Evolutionary conservation across 2,797 vertebrate genomes (phyloP), one percentile per base, ranked within the genome.

Genomic region (Caiman crocodilus): DNA sequence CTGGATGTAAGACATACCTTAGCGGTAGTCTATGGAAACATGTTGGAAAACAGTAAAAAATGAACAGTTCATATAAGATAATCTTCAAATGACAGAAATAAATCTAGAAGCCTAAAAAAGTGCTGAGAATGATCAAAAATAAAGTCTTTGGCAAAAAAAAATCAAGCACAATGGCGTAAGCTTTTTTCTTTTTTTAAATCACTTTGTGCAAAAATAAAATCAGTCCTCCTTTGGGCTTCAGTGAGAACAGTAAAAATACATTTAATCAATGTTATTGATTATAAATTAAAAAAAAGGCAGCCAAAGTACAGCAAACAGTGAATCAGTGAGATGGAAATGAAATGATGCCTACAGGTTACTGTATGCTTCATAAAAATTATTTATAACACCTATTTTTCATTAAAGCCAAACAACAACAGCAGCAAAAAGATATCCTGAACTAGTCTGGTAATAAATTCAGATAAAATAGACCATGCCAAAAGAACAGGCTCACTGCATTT

Each of bases 11-110:
- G n/a, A 86, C 50, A 69, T 55, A 59, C 2, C 11, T 14, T 14
- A 90, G 17, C 57, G 84, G 50, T 91, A 55, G 90, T 30, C 42
- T 84, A 63, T 59, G 59, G 95, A 94, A 91, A 5, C 75, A n/a
- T 77, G 12, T 56, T 94, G n/a, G 89, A 50, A 4, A 94, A 7
- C 58, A 94, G 71, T 94, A 28, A 95, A 94, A 94, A 94, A 6
- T 82, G 2, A 92, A 3, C 7, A 84, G 3, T 16, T 85, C 1
- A 1, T 89, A 88, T 95, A 90, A 94, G 2, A n/a, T 42, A 87
- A 87, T 87, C 20, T 84, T 92, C 58, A 35, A 88, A 76, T 76
- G 25, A 90, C 75, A 84, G 7, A 75, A 35, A 82, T 60, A 82
- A 77, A 92, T 76, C 50, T 94, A 56, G 56, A 82, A 76, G 25